Percentiles rank a stretch among this genome's conserved stretches.
Evolutionary conservation across 2,888 invertebrate species (phyloP).

Genomic region (Lottia scabra): DNA sequence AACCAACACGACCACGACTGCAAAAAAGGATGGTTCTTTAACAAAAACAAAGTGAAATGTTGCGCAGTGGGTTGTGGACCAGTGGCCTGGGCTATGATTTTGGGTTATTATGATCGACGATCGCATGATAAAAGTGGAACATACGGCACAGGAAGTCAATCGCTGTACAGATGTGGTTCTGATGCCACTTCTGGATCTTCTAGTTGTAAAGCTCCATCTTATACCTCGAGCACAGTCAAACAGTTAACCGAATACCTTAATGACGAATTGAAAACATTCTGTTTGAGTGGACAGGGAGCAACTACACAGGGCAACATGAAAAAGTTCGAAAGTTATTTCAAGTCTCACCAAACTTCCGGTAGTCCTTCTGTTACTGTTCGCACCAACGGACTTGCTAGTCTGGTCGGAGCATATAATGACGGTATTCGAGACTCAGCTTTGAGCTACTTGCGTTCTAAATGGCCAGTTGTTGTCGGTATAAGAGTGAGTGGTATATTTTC

Average conservation of each 20-base stretch:
- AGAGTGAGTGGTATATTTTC: slow-evolving; percentile 19
- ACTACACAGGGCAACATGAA: slow-evolving; percentile 22
- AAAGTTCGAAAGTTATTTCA: slow-evolving; percentile 20
- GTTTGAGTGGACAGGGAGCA: slow-evolving; percentile 18
- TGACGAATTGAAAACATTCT: slow-evolving; percentile 17
- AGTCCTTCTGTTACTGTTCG: slow-evolving; percentile 6
- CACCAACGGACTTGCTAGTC: background rate
- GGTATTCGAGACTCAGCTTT: slow-evolving; percentile 8
- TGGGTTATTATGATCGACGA: slow-evolving; percentile 25
- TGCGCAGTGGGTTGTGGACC: slow-evolving; percentile 27
- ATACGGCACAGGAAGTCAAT: slow-evolving; percentile 9
- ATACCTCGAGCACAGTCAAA: slow-evolving; percentile 10
- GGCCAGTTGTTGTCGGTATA: slow-evolving; percentile 26
- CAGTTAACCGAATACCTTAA: slow-evolving; percentile 11
- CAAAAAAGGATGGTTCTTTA: background rate
- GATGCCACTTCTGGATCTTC: slow-evolving; percentile 21
- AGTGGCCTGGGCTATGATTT: slow-evolving; percentile 28
- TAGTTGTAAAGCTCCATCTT: slow-evolving; percentile 20
- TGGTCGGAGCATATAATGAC: slow-evolving; percentile 21
- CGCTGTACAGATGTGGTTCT: slow-evolving; percentile 22
- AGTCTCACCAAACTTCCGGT: slow-evolving; percentile 8
- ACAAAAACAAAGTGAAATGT: background rate
- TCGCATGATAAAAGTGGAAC: slow-evolving; percentile 14
- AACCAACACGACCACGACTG: slow-evolving; percentile 13
- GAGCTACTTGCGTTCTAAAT: slow-evolving; percentile 14